phyloP scores from a whole-genome alignment of 2,888 invertebrate genomes.

The Papilio protenor region DNA sequence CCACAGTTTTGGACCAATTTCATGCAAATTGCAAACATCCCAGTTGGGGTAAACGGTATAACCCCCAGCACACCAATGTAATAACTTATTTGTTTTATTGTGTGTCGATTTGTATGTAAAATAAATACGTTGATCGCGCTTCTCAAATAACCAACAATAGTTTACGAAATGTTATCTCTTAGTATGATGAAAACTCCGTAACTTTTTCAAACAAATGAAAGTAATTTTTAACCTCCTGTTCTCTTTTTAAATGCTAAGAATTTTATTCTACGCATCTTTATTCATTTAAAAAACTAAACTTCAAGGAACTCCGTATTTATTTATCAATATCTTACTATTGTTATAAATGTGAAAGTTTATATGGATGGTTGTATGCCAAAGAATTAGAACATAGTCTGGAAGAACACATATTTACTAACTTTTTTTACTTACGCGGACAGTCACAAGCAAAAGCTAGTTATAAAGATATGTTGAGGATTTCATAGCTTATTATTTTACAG shows the following conservation, averaged over 20 bases:
- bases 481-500: not conserved
- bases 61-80: constrained; percentile 9
- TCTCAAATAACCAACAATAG: not conserved
- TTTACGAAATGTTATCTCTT: not conserved
- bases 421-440: too few relatives aligned
- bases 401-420: too few relatives aligned
- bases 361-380: too few relatives aligned
- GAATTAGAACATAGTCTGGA: too few relatives aligned
- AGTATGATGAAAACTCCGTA: not conserved
- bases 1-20: constrained; percentile 25
- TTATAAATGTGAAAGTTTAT: too few relatives aligned
- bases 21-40: constrained; percentile 36
- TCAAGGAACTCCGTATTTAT: too few relatives aligned
- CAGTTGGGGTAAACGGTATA: constrained; percentile 28
- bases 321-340: too few relatives aligned
- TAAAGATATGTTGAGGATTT: not conserved
- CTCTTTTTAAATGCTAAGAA: not conserved
- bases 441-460: too few relatives aligned
- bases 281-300: not conserved
- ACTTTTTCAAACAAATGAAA: not conserved
- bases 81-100: constrained; percentile 30
- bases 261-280: not conserved
- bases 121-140: not conserved
- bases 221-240: not conserved
- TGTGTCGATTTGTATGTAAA: constrained; percentile 25